A percentile compares a stretch with the other conserved stretches of the same genome.
Conservation (phyloP, 2,113 vertebrate genomes). For the Siniperca knerii region DNA sequence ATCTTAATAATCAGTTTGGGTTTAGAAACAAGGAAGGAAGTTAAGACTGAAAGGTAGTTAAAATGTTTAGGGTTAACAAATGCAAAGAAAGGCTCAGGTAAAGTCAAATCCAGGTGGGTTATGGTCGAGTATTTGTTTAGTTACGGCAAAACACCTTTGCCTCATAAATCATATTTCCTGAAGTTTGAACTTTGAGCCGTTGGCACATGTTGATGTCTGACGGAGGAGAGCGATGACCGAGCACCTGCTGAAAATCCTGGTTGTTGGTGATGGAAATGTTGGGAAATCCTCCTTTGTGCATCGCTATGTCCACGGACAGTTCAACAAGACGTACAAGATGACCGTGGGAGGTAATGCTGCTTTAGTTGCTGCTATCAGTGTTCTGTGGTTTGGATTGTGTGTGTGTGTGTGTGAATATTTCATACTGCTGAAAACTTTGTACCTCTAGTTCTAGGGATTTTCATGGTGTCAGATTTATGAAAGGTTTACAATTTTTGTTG, state of each 20-base stretch:
- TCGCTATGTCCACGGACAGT: slow-evolving; percentile 88
- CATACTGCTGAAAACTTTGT: not conserved
- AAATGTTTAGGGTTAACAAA: not conserved
- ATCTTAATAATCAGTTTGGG: not conserved
- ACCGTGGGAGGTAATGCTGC: slow-evolving; percentile 89
- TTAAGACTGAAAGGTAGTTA: not conserved
- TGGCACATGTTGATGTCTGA: not conserved
- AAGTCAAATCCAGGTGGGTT: not conserved
- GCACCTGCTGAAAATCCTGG: slow-evolving; percentile 89
- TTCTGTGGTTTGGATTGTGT: not conserved
- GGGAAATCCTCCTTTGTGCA: slow-evolving; percentile 91
- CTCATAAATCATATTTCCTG: not conserved
- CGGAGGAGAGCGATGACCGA: slow-evolving; percentile 79
- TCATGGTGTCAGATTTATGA: not conserved
- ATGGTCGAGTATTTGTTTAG: not conserved
- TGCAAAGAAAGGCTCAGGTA: not conserved
- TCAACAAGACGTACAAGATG: slow-evolving; percentile 89
- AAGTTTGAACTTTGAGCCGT: slow-evolving; percentile 41
- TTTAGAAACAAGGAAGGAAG: not conserved
- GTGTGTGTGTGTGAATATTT: not conserved
- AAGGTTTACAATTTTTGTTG: no score
- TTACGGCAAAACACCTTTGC: not conserved
- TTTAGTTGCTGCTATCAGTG: not conserved
- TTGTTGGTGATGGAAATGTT: slow-evolving; percentile 88
- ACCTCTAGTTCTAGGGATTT: not conserved